Base-by-base conservation (phyloP, 1,140 invertebrate species). In the Nomia melanderi region DNA sequence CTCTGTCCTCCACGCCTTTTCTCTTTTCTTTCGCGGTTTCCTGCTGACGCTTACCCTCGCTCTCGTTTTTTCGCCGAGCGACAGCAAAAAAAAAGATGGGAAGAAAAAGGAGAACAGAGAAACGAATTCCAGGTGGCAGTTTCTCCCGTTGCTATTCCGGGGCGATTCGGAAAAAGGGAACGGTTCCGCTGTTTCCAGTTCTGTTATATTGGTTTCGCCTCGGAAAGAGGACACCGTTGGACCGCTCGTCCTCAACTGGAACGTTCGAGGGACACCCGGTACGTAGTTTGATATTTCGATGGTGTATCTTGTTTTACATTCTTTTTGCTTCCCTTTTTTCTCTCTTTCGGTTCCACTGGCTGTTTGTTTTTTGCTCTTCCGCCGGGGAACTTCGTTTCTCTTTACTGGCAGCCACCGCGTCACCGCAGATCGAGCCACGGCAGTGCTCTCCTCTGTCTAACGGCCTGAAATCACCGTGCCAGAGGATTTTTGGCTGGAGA, bases 61-160 rank as follows among this genome's bases (percentile, higher is more conserved):
- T 53, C n/a, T 39, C 31, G n/a, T 39, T 50, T 50, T 50, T 50
- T 17, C 1, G 17, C n/a, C n/a, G n/a, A n/a, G n/a, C n/a, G n/a
- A n/a, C n/a, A n/a, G n/a, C n/a, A n/a, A n/a, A n/a, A n/a, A n/a
- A n/a, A n/a, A n/a, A n/a, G n/a, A n/a, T 0, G 20, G 2, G 1
- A n/a, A 50, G 8, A 50, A 50, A 50, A n/a, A 44, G 3, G 14
- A 1, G n/a, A 29, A 11, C 7, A 60, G 27, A 44, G 41, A 12
- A 20, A 44, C 41, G 41, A 59, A 70, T 23, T 31, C 54, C 67
- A 59, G 64, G 20, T 29, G 14, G 47, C 36, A 25, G 25, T 25
- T 65, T 31, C 17, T 74, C n/a, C n/a, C 27, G 33, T 56, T 65
- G 54, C 50, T 74, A 65, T 74, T 64, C 44, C n/a, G 36, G 25